Evolutionary conservation across 1,140 invertebrate species (phyloP).

Genomic region (Meloidogyne floridensis): DNA sequence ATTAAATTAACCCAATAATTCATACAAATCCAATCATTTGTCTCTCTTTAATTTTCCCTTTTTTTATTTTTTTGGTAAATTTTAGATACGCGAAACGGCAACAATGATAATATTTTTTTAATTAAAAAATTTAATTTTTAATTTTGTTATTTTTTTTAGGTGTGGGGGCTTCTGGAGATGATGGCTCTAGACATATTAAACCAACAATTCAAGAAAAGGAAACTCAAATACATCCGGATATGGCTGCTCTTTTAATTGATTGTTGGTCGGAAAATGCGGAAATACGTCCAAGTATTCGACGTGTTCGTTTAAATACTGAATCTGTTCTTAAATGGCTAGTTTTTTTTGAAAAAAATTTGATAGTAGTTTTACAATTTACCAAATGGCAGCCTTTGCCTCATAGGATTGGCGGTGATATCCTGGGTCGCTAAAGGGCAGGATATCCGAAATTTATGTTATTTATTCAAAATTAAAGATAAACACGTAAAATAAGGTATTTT

Average conservation of each 20-base stretch:
- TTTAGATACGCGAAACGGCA: neutral
- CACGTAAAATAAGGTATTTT: no score
- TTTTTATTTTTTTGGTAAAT: neutral
- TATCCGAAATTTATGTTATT: neutral
- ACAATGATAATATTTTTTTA: neutral
- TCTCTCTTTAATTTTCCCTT: constrained; percentile 18
- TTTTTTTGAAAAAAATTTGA: neutral
- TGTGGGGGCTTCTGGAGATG: constrained; percentile 43
- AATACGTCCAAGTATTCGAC: constrained; percentile 62
- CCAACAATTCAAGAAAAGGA: constrained; percentile 59
- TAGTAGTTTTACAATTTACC: neutral
- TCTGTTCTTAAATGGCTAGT: constrained; percentile 56
- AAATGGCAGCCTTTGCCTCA: neutral
- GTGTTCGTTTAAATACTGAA: constrained; percentile 63
- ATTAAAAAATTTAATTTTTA: neutral
- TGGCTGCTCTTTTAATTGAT: constrained; percentile 57
- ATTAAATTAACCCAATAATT: neutral
- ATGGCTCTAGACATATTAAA: constrained; percentile 55
- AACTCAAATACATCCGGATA: constrained; percentile 58
- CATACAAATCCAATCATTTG: neutral
- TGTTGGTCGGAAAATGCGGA: constrained; percentile 64
- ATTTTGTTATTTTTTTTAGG: constrained; percentile 18
- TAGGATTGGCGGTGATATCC: no score
- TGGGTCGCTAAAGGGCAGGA: no score
- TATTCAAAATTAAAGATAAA: neutral